Evolutionary conservation across 2,888 invertebrate genomes (phyloP).

Genomic region (Epirrita christyi): DNA sequence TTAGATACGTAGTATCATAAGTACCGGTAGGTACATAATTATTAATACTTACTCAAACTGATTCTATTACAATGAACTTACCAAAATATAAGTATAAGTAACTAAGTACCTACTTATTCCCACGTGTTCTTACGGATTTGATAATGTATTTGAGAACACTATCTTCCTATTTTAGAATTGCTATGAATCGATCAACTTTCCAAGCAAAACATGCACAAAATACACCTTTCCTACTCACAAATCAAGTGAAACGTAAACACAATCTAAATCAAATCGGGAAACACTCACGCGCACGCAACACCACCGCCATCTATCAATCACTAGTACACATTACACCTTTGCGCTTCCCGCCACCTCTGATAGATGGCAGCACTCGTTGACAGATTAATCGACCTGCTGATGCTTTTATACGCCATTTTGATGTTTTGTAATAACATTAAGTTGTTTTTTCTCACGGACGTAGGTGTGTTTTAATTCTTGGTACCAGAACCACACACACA

Average conservation of each 20-base stretch:
- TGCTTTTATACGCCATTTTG: constrained; percentile 68
- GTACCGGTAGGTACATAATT: too few relatives aligned
- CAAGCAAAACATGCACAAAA: constrained; percentile 28
- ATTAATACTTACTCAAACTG: too few relatives aligned
- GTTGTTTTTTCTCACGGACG: constrained; percentile 36
- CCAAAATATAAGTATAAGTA: too few relatives aligned
- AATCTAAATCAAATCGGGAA: constrained; percentile 55
- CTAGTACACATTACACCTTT: constrained; percentile 71
- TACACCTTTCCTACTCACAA: constrained; percentile 33
- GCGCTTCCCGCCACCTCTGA: constrained; percentile 61
- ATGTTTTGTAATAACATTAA: constrained; percentile 67
- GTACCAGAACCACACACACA: too few relatives aligned
- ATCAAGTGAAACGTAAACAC: constrained; percentile 53
- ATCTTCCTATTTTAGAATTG: neutral
- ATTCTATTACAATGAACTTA: too few relatives aligned
- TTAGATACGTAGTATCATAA: too few relatives aligned
- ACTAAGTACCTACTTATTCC: too few relatives aligned
- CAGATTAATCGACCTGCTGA: constrained; percentile 67
- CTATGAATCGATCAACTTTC: constrained; percentile 23
- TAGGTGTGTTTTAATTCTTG: constrained; percentile 32
- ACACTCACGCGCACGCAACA: constrained; percentile 53
- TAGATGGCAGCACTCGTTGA: constrained; percentile 78
- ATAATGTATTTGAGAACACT: too few relatives aligned
- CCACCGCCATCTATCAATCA: constrained; percentile 78
- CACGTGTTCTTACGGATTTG: too few relatives aligned